Base-by-base conservation (phyloP, 2,797 vertebrate genomes). In the Sciurus carolinensis region DNA sequence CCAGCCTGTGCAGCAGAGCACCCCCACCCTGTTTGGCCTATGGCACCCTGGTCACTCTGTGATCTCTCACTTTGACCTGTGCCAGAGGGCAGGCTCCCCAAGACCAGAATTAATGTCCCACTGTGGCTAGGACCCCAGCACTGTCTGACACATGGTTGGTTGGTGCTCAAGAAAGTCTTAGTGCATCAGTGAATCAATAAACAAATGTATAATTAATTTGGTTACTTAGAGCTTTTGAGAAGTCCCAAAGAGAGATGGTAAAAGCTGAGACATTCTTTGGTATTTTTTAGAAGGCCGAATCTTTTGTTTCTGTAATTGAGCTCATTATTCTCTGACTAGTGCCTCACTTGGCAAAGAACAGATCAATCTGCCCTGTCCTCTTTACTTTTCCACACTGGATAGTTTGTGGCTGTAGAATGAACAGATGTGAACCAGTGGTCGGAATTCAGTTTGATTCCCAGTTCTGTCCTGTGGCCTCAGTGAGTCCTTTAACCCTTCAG, bases 81-180 rank as follows among this genome's bases (percentile, higher is more conserved):
- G 36, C 89, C 87, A 50, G 13, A 92, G 15, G 79, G 26, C 54
- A 67, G 3, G 14, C n/a, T 93, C 33, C 71, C 77, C 12, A 22
- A 69, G 36, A 90, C 62, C 73, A 86, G 59, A 91, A 66, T 87
- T 73, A 54, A 15, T 85, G 81, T 30, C 69, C 85, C 75, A 30
- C 76, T 79, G 44, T 52, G 71, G 15, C 79, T 85, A 47, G 24
- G 3, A 1, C 7, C 62, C 17, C 47, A 73, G 39, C n/a, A 47
- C 57, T 59, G 7, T 57, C 67, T 72, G 67, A 72, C 22, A 52
- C 50, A 33, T 72, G 36, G 7, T 66, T 47, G 59, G 10, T 71
- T 47, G 57, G 62, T 44, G 64, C 72, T 76, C 67, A 73, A 13
- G 72, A 71, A 44, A 87, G 57, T 59, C 30, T 92, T 83, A n/a